Conservation (phyloP, 2,888 invertebrate genomes). For the Xestia xanthographa region DNA sequence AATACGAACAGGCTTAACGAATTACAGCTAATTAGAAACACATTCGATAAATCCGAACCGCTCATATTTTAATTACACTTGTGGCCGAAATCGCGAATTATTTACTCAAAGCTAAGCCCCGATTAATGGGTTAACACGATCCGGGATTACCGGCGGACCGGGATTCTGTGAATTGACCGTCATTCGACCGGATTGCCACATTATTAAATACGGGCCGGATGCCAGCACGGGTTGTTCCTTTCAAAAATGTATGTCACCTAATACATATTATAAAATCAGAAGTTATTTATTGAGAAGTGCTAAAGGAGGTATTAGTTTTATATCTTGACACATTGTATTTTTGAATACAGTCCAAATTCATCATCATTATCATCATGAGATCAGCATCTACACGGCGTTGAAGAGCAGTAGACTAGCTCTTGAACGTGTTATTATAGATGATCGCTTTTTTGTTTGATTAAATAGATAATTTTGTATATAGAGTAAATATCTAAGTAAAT, state of each 20-base stretch:
- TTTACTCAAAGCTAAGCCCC: slow-evolving; percentile 10
- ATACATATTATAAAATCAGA: neutral
- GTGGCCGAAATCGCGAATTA: slow-evolving; percentile 10
- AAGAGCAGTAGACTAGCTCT: neutral
- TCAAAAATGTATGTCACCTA: neutral
- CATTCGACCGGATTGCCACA: slow-evolving; percentile 7
- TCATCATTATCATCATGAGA: neutral
- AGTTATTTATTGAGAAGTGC: neutral
- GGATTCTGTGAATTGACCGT: neutral
- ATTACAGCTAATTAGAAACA: slow-evolving; percentile 1
- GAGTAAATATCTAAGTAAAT: neutral
- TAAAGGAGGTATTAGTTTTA: neutral
- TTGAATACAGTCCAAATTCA: neutral
- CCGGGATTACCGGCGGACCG: slow-evolving; percentile 1
- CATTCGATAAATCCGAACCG: neutral
- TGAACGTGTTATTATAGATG: neutral
- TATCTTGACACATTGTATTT: neutral
- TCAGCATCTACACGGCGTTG: neutral
- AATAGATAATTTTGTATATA: neutral
- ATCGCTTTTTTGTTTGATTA: neutral
- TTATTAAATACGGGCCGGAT: slow-evolving; percentile 16
- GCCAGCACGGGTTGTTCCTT: neutral
- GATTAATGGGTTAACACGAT: slow-evolving; percentile 27
- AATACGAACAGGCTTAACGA: neutral
- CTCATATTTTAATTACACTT: slow-evolving; percentile 10